Conservation (phyloP, 2,113 vertebrate genomes). For the Oryzias melastigma region DNA sequence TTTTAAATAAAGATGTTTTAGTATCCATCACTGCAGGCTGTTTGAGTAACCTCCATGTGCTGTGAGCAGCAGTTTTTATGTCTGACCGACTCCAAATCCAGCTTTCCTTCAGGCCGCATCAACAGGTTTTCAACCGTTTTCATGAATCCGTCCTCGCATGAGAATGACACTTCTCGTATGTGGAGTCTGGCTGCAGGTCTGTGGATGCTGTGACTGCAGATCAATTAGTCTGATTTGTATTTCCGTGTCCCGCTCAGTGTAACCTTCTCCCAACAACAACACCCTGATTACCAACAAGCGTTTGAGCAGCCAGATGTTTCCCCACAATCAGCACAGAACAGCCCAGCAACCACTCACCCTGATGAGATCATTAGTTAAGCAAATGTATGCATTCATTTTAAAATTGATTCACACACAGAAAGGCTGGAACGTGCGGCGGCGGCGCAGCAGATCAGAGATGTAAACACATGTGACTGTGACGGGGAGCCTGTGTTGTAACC, state of each 20-base stretch:
- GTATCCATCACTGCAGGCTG: too few relatives aligned
- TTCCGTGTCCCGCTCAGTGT: not conserved
- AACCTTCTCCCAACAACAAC: conserved; percentile 26
- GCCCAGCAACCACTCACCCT: conserved; percentile 14
- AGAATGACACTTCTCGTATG: too few relatives aligned
- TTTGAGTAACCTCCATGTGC: too few relatives aligned
- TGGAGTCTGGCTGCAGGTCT: not conserved
- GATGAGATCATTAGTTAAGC: conserved; percentile 51
- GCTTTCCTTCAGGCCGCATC: too few relatives aligned
- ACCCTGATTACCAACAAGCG: conserved; percentile 25
- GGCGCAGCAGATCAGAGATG: not conserved
- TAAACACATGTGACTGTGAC: conserved; percentile 3
- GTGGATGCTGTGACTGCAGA: not conserved
- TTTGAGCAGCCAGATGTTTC: conserved; percentile 23
- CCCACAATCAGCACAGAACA: conserved; percentile 20
- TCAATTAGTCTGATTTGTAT: conserved; percentile 13
- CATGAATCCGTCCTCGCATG: too few relatives aligned
- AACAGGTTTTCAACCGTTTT: too few relatives aligned
- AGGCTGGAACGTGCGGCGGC: not conserved
- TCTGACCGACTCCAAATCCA: too few relatives aligned
- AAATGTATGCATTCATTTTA: conserved; percentile 34
- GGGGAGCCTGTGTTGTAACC: not conserved
- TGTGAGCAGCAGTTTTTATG: too few relatives aligned
- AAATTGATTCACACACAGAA: conserved; percentile 3
- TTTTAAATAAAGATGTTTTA: too few relatives aligned